These are phyloP conservation scores for Proisotoma minuta DNA, from an alignment of 2,888 invertebrate genomes.

Conservation along the genomic window DNA sequence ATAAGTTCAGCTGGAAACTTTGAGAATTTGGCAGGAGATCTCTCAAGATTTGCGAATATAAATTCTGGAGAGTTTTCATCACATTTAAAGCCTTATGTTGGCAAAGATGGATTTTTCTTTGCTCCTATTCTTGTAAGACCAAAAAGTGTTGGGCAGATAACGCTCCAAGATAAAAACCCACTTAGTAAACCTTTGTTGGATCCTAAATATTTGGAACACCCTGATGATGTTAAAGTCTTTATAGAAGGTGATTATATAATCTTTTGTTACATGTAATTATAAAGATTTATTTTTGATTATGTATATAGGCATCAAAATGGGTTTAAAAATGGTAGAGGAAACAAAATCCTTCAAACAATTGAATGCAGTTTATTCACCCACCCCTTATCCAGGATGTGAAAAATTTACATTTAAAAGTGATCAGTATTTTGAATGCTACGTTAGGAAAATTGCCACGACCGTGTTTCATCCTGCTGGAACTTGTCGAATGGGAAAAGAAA, in stretches of 20 bases:
- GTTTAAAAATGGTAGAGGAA: constrained; percentile 33
- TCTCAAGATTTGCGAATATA: constrained; percentile 3
- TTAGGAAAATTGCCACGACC: constrained; percentile 60
- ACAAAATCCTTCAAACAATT: constrained; percentile 40
- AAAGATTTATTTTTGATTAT: background rate
- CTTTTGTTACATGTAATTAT: constrained; percentile 3
- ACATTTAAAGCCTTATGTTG: constrained; percentile 18
- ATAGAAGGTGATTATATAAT: constrained; percentile 20
- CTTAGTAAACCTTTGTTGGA: constrained; percentile 30
- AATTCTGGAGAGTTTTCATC: background rate
- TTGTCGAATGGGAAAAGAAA: constrained; percentile 59
- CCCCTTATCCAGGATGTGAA: constrained; percentile 43
- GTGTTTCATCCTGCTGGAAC: constrained; percentile 60
- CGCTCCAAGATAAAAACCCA: constrained; percentile 28
- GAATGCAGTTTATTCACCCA: constrained; percentile 17
- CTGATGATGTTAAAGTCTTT: constrained; percentile 26
- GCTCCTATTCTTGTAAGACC: constrained; percentile 1
- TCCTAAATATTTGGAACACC: constrained; percentile 34
- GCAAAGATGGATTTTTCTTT: constrained; percentile 31
- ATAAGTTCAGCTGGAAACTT: constrained; percentile 50
- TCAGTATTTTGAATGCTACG: constrained; percentile 64
- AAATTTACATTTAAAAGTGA: constrained; percentile 55
- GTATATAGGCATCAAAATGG: constrained; percentile 25
- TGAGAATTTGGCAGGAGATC: constrained; percentile 11
- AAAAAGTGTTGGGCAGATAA: constrained; percentile 27